phyloP scores from a whole-genome alignment of 64 coral and sea anemone species.

The Dendronephthya gigantea region DNA sequence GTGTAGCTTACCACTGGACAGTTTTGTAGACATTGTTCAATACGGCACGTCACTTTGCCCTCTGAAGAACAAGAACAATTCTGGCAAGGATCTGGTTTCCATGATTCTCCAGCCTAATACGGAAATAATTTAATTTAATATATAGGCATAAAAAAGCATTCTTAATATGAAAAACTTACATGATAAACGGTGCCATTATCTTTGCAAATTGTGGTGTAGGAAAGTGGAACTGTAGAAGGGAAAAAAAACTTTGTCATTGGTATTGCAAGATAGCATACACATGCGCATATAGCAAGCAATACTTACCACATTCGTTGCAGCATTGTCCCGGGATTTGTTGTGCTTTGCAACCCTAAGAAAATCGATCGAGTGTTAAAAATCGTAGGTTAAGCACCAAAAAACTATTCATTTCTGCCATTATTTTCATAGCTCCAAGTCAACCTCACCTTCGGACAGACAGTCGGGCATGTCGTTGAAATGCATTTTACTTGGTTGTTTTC shows the following conservation, averaged over 20 bases:
- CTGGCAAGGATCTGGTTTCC: background rate
- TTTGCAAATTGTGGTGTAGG: background rate
- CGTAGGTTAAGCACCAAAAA: background rate
- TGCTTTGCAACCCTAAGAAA: background rate
- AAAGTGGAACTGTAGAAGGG: background rate
- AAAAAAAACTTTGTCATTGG: background rate
- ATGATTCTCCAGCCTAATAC: background rate
- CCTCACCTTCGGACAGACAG: background rate
- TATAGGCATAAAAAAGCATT: background rate
- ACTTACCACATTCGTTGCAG: constrained; percentile 1
- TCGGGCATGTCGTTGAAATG: background rate
- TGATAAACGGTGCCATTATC: background rate
- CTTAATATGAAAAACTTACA: background rate
- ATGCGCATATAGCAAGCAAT: no score
- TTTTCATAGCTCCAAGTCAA: background rate
- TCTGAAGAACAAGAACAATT: background rate
- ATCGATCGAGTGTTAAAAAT: background rate
- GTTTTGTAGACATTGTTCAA: background rate
- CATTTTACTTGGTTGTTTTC: background rate
- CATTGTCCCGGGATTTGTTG: background rate
- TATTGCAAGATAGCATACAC: background rate
- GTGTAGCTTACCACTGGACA: background rate
- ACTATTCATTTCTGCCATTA: no score
- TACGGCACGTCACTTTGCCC: background rate
- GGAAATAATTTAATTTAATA: background rate